A percentile compares a stretch with the other conserved stretches of the same genome.
phyloP scores from a whole-genome alignment of 2,113 vertebrate genomes.

The Raja brachyura region DNA sequence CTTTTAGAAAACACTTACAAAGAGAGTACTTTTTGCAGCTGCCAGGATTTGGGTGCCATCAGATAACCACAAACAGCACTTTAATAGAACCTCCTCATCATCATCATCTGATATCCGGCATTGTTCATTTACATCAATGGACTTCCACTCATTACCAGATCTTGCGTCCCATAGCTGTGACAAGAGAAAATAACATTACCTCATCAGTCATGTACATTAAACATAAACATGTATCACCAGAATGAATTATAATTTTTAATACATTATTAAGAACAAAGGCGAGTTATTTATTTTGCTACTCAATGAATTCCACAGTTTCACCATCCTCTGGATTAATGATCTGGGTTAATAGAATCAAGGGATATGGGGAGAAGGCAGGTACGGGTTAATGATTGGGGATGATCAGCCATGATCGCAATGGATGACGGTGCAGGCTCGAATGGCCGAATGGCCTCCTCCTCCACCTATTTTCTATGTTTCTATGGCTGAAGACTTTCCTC shows the following conservation, averaged over 20 bases:
- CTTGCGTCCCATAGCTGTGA: slow-evolving; percentile 72
- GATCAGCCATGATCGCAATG: too few relatives aligned
- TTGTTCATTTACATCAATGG: slow-evolving; percentile 62
- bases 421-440: too few relatives aligned
- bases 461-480: too few relatives aligned
- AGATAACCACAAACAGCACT: slow-evolving; percentile 79
- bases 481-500: too few relatives aligned
- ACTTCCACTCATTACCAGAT: slow-evolving; percentile 74
- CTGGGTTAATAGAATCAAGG: too few relatives aligned
- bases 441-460: too few relatives aligned
- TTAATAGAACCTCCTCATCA: slow-evolving; percentile 65
- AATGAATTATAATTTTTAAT: not conserved
- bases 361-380: too few relatives aligned
- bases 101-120: slow-evolving; percentile 60
- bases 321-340: too few relatives aligned
- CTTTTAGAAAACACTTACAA: slow-evolving; percentile 65
- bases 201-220: not conserved
- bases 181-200: slow-evolving; percentile 39
- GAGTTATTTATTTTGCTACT: not conserved
- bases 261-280: not conserved
- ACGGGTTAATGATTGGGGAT: too few relatives aligned
- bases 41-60: slow-evolving; percentile 68
- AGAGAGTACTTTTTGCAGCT: slow-evolving; percentile 71
- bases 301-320: not conserved
- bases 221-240: not conserved